Base-by-base conservation (phyloP, 2,888 invertebrate genomes). In the Pollenia amentaria region DNA sequence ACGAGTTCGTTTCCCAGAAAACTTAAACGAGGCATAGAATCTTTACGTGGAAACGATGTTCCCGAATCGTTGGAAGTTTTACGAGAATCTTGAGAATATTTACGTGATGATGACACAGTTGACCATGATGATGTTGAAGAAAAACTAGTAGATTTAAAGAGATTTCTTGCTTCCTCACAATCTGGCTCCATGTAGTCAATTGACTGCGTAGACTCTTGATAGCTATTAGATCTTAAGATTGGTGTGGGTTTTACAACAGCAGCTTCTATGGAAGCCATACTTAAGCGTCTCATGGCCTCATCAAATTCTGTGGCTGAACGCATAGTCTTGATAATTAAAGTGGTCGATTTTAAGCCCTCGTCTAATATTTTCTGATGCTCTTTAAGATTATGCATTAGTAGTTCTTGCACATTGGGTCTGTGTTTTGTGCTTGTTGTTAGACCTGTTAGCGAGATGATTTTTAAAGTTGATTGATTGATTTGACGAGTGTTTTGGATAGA, bases 291-390 rank as follows among this genome's bases (percentile, higher is more conserved):
- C 92, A 93, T 93, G 46, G 93, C 92, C 85, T 93, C 93, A 89
- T 93, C 93, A 88, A 93, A 93, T 88, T 93, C 92, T 85, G 89
- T 93, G 38, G 93, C 92, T 16, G 93, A 93, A 16, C 93, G 92
- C 89, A 93, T 92, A 0, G 93, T 93, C 85, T 90, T 91, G 89
- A 93, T 93, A 40, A 93, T 93, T 12, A 93, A 89, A 12, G 93
- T 93, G 0, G 93, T 93, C 38, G 93, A 93, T 88, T 93, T 93
- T 53, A 93, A 87, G 11, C 92, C 92, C 78, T 93, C 91, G 79
- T 91, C 92, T 6, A 92, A 89, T 73, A 92, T 90, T 65, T 91
- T 91, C 83, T 92, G 92, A 88, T 92, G 92, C 65, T 90, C 88
- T 67, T 91, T 91, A 44, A 92, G 85, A 87, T 92, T 91, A 78